phyloP scores from a whole-genome alignment of 2,113 vertebrate species.

The Urocynchramus pylzowi region DNA sequence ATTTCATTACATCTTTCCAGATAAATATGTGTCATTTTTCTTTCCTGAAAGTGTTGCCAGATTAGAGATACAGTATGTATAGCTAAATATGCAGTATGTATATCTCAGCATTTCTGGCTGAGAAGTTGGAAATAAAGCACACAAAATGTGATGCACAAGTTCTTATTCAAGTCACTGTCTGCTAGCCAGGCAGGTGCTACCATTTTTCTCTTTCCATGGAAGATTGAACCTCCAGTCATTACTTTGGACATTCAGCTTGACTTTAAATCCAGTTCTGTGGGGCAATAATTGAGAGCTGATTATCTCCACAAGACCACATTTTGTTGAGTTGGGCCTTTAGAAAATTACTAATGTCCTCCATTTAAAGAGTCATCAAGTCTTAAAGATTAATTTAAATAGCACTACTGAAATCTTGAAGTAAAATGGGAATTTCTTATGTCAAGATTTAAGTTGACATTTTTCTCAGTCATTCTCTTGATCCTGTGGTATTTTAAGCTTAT shows the following conservation, averaged over 20 bases:
- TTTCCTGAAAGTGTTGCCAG: neutral
- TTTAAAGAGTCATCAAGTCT: neutral
- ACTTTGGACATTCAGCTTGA: neutral
- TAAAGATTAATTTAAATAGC: neutral
- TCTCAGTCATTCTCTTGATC: neutral
- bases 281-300: neutral
- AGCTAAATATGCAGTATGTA: neutral
- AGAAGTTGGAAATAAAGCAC: neutral
- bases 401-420: neutral
- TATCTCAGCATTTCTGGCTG: neutral
- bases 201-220: neutral
- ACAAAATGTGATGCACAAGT: neutral
- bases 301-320: neutral
- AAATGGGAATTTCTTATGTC: neutral
- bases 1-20: neutral
- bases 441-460: neutral
- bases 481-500: neutral
- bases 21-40: neutral
- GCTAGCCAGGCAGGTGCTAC: neutral
- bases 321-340: neutral
- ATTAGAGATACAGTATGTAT: neutral
- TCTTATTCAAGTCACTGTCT: neutral
- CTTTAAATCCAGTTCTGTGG: neutral
- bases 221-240: neutral
- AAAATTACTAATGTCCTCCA: neutral